These are phyloP conservation scores for Hypomecis atomaria DNA, from an alignment of 2,888 invertebrate genomes.

Conservation along the genomic window DNA sequence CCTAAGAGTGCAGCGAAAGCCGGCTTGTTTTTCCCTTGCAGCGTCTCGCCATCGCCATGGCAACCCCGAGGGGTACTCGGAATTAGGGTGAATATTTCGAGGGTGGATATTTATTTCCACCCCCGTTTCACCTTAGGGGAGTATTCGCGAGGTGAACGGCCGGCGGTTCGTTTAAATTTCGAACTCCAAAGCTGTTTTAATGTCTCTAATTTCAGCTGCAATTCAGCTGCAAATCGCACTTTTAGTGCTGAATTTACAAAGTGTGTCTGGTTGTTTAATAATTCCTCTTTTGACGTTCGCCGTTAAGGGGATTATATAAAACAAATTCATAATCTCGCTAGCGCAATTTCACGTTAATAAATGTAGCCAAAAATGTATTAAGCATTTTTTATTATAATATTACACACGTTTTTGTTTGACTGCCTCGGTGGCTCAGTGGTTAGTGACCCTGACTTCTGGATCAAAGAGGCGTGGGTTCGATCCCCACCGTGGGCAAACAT, in stretches of 20 bases:
- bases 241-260: constrained; percentile 47
- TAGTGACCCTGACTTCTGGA: too few relatives aligned
- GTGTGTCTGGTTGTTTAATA: constrained; percentile 40
- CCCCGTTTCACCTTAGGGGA: constrained; percentile 76
- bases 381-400: too few relatives aligned
- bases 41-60: constrained; percentile 65
- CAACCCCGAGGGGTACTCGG: constrained; percentile 67
- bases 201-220: constrained; percentile 54
- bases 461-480: too few relatives aligned
- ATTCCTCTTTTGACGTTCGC: constrained; percentile 36
- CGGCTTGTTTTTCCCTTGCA: constrained; percentile 51
- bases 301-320: constrained; percentile 7
- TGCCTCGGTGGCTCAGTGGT: too few relatives aligned
- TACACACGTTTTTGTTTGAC: too few relatives aligned
- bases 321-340: too few relatives aligned
- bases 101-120: constrained; percentile 77
- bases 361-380: too few relatives aligned
- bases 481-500: too few relatives aligned
- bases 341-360: too few relatives aligned
- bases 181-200: constrained; percentile 50
- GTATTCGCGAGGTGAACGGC: constrained; percentile 80
- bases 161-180: constrained; percentile 54
- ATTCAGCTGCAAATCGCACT: constrained; percentile 54
- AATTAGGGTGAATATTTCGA: constrained; percentile 72
- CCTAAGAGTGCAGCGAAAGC: constrained; percentile 17